phyloP scores from a whole-genome alignment of 2,888 invertebrate genomes.

The Tromatobia lineatoria region DNA sequence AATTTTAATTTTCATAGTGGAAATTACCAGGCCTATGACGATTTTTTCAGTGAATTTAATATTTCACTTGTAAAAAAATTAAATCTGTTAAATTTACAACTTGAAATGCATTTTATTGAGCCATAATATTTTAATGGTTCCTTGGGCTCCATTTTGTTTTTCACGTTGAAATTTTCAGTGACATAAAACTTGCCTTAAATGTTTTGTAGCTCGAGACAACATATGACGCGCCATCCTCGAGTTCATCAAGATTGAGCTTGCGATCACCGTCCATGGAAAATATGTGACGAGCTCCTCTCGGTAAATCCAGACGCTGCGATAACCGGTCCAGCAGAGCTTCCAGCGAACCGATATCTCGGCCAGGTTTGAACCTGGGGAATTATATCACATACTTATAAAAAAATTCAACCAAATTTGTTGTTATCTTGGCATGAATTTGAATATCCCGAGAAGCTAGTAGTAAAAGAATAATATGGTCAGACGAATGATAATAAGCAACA shows the following conservation, averaged over 20 bases:
- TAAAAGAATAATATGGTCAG: not conserved
- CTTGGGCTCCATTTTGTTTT: not conserved
- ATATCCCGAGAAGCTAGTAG: not conserved
- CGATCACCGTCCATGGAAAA: conserved; percentile 97
- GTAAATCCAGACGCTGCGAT: conserved; percentile 94
- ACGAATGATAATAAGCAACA: not conserved
- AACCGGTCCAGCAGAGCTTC: conserved; percentile 95
- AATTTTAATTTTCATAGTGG: no score
- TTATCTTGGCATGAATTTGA: not conserved
- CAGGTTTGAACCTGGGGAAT: conserved; percentile 90
- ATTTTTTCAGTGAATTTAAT: no score
- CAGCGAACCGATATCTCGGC: conserved; percentile 94
- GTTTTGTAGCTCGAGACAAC: conserved; percentile 97
- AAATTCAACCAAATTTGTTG: not conserved
- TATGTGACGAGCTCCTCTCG: conserved; percentile 95
- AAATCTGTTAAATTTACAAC: no score
- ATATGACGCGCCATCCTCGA: conserved; percentile 96
- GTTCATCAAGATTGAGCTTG: conserved; percentile 93
- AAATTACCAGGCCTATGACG: no score
- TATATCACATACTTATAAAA: not conserved
- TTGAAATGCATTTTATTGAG: no score
- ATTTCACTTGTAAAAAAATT: no score
- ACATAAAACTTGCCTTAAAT: conserved; percentile 91
- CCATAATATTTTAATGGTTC: not conserved
- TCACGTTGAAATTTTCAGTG: not conserved